These are phyloP conservation scores for Drosophila sp. DNA, from an alignment of 1,140 invertebrate genomes.

Conservation along the genomic window DNA sequence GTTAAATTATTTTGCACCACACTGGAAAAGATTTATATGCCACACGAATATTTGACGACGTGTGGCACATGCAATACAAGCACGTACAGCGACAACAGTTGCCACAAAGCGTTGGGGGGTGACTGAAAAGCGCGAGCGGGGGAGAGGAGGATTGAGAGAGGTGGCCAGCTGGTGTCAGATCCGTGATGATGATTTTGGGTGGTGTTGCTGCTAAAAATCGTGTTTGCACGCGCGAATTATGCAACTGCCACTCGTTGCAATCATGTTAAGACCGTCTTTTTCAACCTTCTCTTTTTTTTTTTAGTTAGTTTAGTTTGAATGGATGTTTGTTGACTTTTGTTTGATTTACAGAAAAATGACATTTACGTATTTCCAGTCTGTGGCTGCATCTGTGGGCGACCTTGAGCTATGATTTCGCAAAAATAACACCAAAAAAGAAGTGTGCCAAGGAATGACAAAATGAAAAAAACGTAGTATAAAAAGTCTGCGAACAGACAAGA, in stretches of 20 bases:
- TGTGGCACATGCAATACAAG: conserved; percentile 43
- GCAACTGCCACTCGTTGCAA: conserved; percentile 42
- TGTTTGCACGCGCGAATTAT: conserved; percentile 49
- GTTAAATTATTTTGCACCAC: conserved; percentile 49
- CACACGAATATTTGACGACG: conserved; percentile 52
- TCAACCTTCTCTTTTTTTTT: not conserved
- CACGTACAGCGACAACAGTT: conserved; percentile 1
- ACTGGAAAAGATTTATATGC: conserved; percentile 52
- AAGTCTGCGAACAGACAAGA: not conserved
- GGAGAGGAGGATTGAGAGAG: not conserved
- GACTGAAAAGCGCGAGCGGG: not conserved
- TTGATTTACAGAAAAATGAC: conserved; percentile 38
- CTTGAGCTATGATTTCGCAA: conserved; percentile 40
- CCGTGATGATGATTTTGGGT: conserved; percentile 35
- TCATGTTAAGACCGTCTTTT: conserved; percentile 18
- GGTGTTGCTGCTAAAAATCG: conserved; percentile 23
- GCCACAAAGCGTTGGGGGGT: not conserved
- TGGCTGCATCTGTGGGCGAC: conserved; percentile 2
- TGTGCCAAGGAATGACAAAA: conserved; percentile 32
- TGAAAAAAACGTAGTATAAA: not conserved
- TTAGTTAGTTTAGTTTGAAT: conserved; percentile 12
- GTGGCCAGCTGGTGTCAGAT: conserved; percentile 16
- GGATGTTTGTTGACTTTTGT: conserved; percentile 36
- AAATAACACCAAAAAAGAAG: conserved; percentile 1
- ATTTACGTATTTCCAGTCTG: conserved; percentile 14